Evolutionary conservation across 2,888 invertebrate genomes (phyloP).

Genomic region (Aleiodes testaceus): DNA sequence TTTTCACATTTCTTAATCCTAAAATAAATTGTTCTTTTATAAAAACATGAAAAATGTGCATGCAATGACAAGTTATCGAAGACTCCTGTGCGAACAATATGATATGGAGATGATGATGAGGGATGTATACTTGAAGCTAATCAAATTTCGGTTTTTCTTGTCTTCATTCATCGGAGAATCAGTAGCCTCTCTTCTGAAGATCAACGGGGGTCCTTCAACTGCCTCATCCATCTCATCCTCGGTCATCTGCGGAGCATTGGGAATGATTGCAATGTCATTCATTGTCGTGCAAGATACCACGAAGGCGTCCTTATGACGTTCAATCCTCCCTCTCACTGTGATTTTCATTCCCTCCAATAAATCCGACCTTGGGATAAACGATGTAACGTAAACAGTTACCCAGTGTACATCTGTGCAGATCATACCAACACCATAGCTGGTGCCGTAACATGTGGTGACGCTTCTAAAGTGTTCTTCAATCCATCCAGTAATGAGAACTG

Average conservation of each 20-base stretch:
- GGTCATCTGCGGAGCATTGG: background rate
- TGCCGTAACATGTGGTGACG: background rate
- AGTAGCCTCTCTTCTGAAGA: background rate
- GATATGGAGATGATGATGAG: too few species aligned
- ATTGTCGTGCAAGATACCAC: background rate
- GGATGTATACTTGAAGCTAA: too few species aligned
- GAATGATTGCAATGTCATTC: background rate
- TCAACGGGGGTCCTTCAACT: background rate
- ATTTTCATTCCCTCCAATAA: background rate
- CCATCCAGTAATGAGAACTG: background rate
- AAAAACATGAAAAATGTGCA: too few species aligned
- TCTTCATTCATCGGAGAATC: too few species aligned
- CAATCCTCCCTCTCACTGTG: background rate
- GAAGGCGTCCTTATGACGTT: background rate
- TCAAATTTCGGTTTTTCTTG: too few species aligned
- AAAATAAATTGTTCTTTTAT: too few species aligned
- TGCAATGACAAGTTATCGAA: too few species aligned
- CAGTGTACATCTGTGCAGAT: background rate
- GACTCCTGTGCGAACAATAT: too few species aligned
- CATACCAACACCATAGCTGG: background rate
- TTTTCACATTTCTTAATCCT: too few species aligned
- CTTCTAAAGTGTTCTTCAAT: background rate
- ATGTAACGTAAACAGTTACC: background rate
- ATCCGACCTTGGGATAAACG: background rate
- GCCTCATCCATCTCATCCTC: constrained; percentile 10